These are phyloP conservation scores for Drosophila neonasuta DNA, from an alignment of 2,888 invertebrate genomes.

Conservation along the genomic window DNA sequence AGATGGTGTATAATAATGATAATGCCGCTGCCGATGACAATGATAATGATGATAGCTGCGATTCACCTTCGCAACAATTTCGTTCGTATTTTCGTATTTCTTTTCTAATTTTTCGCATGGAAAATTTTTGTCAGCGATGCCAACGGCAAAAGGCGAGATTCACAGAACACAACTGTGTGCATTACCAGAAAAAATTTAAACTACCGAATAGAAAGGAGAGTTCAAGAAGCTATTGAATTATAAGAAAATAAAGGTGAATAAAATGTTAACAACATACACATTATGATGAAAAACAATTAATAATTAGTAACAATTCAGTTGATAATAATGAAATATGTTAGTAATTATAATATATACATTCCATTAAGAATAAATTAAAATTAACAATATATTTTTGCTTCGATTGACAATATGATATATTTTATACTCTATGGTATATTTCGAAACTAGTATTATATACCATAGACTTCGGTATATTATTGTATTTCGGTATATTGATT, in stretches of 20 bases:
- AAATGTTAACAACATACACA: no score
- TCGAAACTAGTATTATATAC: no score
- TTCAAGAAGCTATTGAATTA: background rate
- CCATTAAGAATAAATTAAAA: no score
- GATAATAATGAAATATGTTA: no score
- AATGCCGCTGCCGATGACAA: conserved; percentile 10
- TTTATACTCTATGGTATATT: no score
- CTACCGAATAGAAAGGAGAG: background rate
- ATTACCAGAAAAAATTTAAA: background rate
- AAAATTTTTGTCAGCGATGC: conserved; percentile 20
- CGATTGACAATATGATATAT: no score
- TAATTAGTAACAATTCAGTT: no score
- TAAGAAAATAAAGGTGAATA: background rate
- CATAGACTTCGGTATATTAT: no score
- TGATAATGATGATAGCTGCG: conserved; percentile 8
- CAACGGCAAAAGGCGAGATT: conserved; percentile 11
- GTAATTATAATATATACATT: no score
- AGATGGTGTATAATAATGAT: conserved; percentile 11
- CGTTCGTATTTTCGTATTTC: background rate
- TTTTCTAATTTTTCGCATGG: conserved; percentile 10
- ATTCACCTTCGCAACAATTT: conserved; percentile 6
- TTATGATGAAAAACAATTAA: no score
- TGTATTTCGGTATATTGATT: no score
- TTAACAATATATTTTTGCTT: no score
- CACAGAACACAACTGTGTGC: background rate